Evolutionary conservation across 1,140 invertebrate species (phyloP).

Genomic region (Brachionus asplanchnoidis): DNA sequence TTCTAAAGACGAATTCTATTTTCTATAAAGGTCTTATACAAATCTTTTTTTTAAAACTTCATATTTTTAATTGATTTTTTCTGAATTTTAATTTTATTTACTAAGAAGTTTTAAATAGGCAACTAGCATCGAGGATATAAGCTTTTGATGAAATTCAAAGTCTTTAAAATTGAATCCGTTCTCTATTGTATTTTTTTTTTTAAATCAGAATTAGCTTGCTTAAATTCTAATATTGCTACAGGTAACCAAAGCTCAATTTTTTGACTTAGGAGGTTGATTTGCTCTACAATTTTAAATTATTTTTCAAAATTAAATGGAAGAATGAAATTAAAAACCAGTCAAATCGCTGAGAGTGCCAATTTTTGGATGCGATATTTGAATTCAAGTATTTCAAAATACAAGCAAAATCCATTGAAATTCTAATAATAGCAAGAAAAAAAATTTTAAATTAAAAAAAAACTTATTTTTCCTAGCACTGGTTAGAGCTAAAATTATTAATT

Average conservation of each 20-base stretch:
- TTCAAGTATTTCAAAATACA: background rate
- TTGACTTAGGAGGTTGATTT: background rate
- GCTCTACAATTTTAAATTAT: background rate
- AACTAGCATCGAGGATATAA: too few species aligned
- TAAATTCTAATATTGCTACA: background rate
- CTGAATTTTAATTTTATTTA: background rate
- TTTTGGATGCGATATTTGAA: background rate
- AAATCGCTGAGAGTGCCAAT: background rate
- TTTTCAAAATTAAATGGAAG: background rate
- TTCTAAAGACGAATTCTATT: background rate
- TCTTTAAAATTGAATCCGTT: background rate
- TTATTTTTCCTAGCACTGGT: background rate
- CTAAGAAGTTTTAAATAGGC: too few species aligned
- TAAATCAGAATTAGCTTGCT: background rate
- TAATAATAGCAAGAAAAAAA: background rate
- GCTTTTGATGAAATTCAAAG: too few species aligned
- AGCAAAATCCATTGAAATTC: background rate
- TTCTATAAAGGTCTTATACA: background rate
- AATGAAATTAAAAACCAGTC: background rate
- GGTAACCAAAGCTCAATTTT: background rate
- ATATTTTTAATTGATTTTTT: background rate
- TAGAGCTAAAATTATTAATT: background rate
- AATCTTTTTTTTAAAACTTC: background rate
- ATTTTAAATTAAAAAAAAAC: background rate
- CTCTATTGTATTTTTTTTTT: background rate